Conservation (phyloP, 1,140 invertebrate genomes). For the Meloidogyne hapla region DNA sequence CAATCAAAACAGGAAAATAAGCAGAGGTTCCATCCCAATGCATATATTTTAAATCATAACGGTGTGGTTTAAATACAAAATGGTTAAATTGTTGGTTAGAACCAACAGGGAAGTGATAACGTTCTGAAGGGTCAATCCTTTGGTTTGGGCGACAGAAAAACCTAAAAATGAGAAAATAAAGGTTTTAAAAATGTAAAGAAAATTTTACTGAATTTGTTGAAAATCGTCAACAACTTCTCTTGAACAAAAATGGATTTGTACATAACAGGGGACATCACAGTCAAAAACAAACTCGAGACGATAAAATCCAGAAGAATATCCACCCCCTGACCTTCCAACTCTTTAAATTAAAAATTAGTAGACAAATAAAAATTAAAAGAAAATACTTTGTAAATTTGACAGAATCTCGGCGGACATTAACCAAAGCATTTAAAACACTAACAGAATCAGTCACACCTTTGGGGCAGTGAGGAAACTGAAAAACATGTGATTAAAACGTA, state of each 20-base stretch:
- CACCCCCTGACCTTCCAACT: conserved; percentile 24
- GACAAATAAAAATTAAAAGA: neutral
- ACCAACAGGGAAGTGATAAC: conserved; percentile 43
- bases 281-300: conserved; percentile 52
- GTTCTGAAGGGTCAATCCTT: conserved; percentile 31
- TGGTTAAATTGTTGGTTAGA: conserved; percentile 48
- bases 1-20: conserved; percentile 62
- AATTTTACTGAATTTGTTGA: conserved; percentile 38
- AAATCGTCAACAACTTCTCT: conserved; percentile 44
- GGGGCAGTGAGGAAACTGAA: conserved; percentile 51
- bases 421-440: conserved; percentile 44
- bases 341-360: conserved; percentile 28
- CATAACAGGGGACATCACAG: conserved; percentile 46
- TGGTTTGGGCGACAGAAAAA: conserved; percentile 36
- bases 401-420: conserved; percentile 53
- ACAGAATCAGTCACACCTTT: conserved; percentile 47
- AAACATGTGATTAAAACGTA: neutral
- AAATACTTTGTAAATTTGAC: conserved; percentile 45
- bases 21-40: conserved; percentile 51
- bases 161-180: conserved; percentile 16
- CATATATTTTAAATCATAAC: conserved; percentile 52
- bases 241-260: conserved; percentile 56
- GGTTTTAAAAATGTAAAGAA: neutral
- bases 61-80: conserved; percentile 47
- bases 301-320: conserved; percentile 36